Conservation (phyloP, 1,140 invertebrate species). For the Scylla paramamosain region DNA sequence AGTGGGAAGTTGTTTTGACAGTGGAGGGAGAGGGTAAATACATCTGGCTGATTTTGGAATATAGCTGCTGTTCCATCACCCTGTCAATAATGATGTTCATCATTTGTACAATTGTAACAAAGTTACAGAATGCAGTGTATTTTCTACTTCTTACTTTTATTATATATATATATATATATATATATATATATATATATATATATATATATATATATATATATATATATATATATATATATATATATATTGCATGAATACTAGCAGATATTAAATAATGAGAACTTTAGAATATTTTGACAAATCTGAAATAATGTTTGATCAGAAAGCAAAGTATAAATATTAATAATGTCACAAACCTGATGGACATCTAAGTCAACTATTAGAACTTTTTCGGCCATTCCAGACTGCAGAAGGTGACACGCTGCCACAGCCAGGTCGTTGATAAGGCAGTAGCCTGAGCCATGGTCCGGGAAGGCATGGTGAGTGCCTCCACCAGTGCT, state of each 20-base stretch:
- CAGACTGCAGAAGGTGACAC: slow-evolving; percentile 75
- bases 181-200: too few relatives aligned
- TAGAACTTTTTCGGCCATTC: slow-evolving; percentile 78
- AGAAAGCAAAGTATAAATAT: too few relatives aligned
- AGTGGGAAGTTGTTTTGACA: slow-evolving; percentile 79
- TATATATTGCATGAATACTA: neutral
- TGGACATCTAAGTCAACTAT: slow-evolving; percentile 80
- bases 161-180: too few relatives aligned
- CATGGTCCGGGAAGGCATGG: slow-evolving; percentile 79
- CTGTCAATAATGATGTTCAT: slow-evolving; percentile 66
- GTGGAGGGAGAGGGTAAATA: slow-evolving; percentile 80
- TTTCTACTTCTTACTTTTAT: too few relatives aligned
- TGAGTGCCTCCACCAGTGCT: slow-evolving; percentile 80
- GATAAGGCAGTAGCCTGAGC: slow-evolving; percentile 80
- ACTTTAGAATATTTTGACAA: neutral
- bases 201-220: too few relatives aligned
- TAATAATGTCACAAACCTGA: slow-evolving; percentile 77
- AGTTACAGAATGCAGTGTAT: too few relatives aligned
- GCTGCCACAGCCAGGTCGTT: slow-evolving; percentile 80
- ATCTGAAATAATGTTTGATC: neutral
- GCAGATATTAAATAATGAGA: neutral
- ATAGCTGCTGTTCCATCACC: slow-evolving; percentile 80
- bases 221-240: neutral
- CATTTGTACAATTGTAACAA: neutral
- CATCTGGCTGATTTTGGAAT: slow-evolving; percentile 78